Base-by-base conservation (phyloP, 1,140 invertebrate genomes). In the Arion vulgaris region DNA sequence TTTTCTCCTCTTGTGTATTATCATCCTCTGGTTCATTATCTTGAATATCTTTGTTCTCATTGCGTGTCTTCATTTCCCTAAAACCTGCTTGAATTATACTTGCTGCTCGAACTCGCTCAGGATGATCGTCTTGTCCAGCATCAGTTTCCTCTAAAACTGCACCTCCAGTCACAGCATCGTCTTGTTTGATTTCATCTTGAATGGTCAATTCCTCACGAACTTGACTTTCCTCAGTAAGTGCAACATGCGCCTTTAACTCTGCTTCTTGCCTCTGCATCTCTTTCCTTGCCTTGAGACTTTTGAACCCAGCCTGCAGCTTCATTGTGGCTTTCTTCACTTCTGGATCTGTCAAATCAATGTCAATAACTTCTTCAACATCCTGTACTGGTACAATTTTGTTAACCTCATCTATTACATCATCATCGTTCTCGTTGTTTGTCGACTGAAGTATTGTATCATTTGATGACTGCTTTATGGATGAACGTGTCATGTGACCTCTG, bases 51-150 rank as follows among this genome's bases (percentile, higher is more conserved):
- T 86, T 81, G 32, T 86, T 45, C 77, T 86, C 80, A 68, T 85
- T 85, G 45, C 87, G 38, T 11, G 86, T 71, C 71, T 87, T 82
- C 75, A 77, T 81, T 34, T 86, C 86, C 75, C 85, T 86, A 84
- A 89, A 89, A 19, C 86, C 85, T 23, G 89, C 87, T 80, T 90
- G 89, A 76, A 90, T 90, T 84, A 88, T 90, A 53, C 84, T 74
- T 11, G 89, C 89, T 36, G 89, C 89, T 68, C 86, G 83, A 41
- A 88, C 86, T 26, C 79, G 82, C 57, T 83, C 84, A 36, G 87
- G 87, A 57, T 86, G 85, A 82, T 82, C 83, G 13, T 72, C 28
- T 34, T 72, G 7, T 2, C 26, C n/a, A 2, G 26, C 17, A 72
- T 72, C 69, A 7, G 17, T 5, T 13, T 45, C 7, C 2, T 26